A percentile compares a stretch with the other conserved stretches of the same genome.
phyloP scores from a whole-genome alignment of 2,797 vertebrate genomes.

The Anisognathus igniventris region DNA sequence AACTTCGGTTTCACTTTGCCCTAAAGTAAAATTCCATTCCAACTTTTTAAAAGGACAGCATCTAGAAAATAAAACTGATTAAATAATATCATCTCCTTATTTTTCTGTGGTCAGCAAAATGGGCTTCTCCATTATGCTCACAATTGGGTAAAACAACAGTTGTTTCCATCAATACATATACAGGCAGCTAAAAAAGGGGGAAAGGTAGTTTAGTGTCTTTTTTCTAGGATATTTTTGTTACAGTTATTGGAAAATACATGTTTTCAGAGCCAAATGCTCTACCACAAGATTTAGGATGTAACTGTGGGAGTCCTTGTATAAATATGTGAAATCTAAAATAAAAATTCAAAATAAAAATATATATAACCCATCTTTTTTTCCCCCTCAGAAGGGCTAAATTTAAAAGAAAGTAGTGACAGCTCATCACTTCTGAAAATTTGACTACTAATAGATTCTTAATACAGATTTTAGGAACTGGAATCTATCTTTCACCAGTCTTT shows the following conservation, averaged over 20 bases:
- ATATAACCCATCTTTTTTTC: accelerated
- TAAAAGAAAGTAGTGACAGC: not conserved
- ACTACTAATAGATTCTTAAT: not conserved
- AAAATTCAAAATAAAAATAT: not conserved
- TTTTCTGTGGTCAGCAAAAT: not conserved
- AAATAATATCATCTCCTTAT: not conserved
- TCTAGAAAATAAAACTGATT: not conserved
- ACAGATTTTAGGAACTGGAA: not conserved
- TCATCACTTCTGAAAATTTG: not conserved
- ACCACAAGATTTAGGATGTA: not conserved
- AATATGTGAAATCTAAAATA: not conserved
- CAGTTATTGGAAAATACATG: not conserved
- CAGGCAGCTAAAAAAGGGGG: not conserved
- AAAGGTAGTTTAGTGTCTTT: not conserved
- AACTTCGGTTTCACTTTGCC: not conserved
- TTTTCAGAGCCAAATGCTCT: not conserved
- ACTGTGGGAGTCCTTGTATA: not conserved
- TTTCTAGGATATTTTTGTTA: not conserved
- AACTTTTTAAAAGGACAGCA: not conserved
- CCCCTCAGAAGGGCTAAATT: not conserved
- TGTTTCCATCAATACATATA: not conserved
- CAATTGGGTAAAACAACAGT: not conserved
- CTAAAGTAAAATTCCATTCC: not conserved
- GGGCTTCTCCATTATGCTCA: not conserved
- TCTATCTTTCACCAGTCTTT: not conserved